phyloP scores from a whole-genome alignment of 2,888 invertebrate genomes.

The Lochmaea crataegi region DNA sequence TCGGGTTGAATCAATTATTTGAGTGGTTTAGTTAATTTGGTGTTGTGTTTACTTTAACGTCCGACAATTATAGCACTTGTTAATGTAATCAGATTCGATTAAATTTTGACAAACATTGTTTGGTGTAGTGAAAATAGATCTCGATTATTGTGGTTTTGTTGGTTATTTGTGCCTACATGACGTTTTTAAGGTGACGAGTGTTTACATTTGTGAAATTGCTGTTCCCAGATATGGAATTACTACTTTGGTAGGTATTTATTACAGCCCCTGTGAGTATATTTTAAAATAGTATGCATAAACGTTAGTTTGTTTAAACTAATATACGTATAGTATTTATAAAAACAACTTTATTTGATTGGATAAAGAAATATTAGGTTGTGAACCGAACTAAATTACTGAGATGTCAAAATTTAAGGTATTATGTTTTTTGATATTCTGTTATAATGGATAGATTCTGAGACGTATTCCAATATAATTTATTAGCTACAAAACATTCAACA shows the following conservation, averaged over 20 bases:
- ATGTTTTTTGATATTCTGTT: background rate
- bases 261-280: background rate
- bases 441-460: background rate
- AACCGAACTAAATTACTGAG: background rate
- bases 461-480: background rate
- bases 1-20: constrained; percentile 36
- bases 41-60: constrained; percentile 32
- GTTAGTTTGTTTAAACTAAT: background rate
- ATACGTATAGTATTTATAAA: too few relatives aligned
- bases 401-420: background rate
- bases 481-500: background rate
- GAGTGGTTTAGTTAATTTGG: constrained; percentile 34
- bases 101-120: constrained; percentile 13
- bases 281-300: background rate
- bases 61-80: constrained; percentile 3
- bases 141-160: constrained; percentile 17
- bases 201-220: constrained; percentile 1
- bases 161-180: constrained; percentile 14
- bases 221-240: background rate
- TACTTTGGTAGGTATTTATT: background rate
- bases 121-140: constrained; percentile 20
- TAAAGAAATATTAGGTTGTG: background rate
- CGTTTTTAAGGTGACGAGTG: constrained; percentile 15
- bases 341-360: background rate
- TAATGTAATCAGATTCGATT: background rate